Conservation (phyloP, 2,113 vertebrate species). For the Galemys pyrenaicus region DNA sequence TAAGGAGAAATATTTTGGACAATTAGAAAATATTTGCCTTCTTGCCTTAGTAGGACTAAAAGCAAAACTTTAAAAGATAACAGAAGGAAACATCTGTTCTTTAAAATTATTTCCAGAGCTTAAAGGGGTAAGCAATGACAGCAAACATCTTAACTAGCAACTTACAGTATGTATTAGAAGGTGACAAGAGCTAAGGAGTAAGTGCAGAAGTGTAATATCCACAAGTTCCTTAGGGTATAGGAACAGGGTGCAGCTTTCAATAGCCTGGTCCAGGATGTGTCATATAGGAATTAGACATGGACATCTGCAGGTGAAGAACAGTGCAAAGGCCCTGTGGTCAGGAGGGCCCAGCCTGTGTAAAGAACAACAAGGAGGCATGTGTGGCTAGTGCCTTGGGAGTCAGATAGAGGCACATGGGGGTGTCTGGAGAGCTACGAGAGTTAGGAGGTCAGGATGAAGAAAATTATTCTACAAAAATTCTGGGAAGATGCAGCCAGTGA, state of each 20-base stretch:
- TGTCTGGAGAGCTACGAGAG: not conserved
- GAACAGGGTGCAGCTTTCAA: too few species aligned
- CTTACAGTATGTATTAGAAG: not conserved
- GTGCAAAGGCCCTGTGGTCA: not conserved
- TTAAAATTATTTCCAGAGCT: too few species aligned
- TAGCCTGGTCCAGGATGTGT: too few species aligned
- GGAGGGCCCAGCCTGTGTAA: not conserved
- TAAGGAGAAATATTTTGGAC: not conserved
- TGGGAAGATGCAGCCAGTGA: not conserved
- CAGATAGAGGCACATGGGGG: not conserved
- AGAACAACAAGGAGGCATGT: accelerated
- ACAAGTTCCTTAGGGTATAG: too few species aligned
- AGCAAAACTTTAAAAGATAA: not conserved
- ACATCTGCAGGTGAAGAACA: not conserved
- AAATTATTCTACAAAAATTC: not conserved
- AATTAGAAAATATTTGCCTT: not conserved
- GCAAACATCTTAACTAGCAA: not conserved
- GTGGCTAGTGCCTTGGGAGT: not conserved
- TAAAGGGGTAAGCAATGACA: not conserved
- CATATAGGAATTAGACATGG: not conserved
- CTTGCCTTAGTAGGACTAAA: constrained; percentile 7
- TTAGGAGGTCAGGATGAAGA: not conserved
- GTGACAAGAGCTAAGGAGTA: not conserved
- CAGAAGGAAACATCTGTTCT: not conserved
- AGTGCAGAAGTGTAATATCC: too few species aligned